These are phyloP conservation scores for Paguma larvata DNA, from an alignment of 2,797 vertebrate genomes.

Conservation along the genomic window DNA sequence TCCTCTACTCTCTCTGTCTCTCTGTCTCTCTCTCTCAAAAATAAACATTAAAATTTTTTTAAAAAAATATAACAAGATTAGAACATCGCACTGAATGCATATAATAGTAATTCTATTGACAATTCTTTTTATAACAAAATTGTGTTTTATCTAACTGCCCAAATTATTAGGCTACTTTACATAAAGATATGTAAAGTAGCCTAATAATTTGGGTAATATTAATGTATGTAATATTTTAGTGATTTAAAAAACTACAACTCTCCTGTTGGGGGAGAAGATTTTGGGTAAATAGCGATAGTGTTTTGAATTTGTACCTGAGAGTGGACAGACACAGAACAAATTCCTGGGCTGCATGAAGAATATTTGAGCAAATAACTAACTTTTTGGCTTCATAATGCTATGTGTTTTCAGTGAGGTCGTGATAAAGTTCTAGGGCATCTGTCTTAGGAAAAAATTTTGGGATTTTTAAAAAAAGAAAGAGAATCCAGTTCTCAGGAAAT, in stretches of 20 bases:
- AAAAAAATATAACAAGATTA: neutral
- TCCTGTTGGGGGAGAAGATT: neutral
- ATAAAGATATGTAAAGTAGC: neutral
- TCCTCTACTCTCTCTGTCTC: too few species aligned
- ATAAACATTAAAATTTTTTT: too few species aligned
- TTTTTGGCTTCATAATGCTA: neutral
- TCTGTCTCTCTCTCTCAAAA: too few species aligned
- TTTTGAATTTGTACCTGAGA: neutral
- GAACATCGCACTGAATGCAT: neutral
- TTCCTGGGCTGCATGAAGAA: neutral
- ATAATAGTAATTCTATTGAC: neutral
- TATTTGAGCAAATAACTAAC: neutral
- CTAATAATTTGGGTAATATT: neutral
- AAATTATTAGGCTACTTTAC: too few species aligned
- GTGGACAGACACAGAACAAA: neutral
- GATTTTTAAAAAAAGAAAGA: neutral
- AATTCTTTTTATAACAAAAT: neutral
- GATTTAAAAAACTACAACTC: neutral
- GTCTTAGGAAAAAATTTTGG: neutral
- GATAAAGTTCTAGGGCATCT: neutral
- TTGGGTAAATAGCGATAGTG: neutral
- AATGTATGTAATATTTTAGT: neutral
- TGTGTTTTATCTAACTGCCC: neutral
- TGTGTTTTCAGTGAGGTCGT: neutral
- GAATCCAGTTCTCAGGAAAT: neutral